These are phyloP conservation scores for Capreolus pygargus DNA, from an alignment of 2,113 vertebrate genomes.

Conservation along the genomic window DNA sequence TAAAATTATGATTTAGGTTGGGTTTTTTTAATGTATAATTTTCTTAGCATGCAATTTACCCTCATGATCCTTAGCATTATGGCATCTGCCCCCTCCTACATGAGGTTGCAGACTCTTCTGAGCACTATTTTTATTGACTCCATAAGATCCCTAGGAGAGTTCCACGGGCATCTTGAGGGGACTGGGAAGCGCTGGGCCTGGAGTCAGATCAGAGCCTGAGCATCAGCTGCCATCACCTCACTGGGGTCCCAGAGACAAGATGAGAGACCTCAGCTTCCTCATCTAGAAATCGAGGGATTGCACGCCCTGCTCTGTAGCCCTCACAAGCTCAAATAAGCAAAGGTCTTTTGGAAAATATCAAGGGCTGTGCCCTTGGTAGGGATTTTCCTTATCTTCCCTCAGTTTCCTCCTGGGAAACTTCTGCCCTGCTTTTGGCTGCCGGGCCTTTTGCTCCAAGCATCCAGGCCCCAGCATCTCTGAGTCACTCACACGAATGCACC, in stretches of 20 bases:
- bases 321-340: background rate
- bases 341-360: background rate
- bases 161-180: background rate
- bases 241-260: background rate
- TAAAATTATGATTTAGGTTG: background rate
- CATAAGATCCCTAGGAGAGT: background rate
- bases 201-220: background rate
- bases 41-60: background rate
- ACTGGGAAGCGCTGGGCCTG: background rate
- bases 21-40: background rate
- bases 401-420: background rate
- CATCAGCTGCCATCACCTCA: accelerated
- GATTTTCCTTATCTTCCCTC: background rate
- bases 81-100: background rate
- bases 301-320: accelerated
- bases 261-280: background rate
- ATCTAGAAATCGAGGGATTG: background rate
- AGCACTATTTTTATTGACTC: background rate
- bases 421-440: background rate
- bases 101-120: background rate
- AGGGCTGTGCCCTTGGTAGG: background rate
- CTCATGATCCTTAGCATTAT: background rate
- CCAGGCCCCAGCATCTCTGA: background rate
- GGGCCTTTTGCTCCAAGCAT: background rate
- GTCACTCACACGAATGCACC: background rate